A percentile compares a stretch with the other conserved stretches of the same genome.
These are phyloP conservation scores for Limnephilus auricula DNA, from an alignment of 2,888 invertebrate species.

Conservation along the genomic window DNA sequence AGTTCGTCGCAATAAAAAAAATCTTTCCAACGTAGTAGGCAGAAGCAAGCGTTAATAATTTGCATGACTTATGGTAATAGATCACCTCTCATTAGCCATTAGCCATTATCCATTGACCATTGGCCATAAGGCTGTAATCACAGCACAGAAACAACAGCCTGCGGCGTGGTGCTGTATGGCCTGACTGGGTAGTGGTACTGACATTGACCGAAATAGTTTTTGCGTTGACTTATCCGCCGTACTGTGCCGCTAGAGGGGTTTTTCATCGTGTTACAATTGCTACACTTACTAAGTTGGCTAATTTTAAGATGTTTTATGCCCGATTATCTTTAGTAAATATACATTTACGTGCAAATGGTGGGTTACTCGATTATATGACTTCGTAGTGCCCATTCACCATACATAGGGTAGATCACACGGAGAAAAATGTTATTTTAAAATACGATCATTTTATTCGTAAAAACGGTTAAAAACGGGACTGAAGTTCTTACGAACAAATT, in stretches of 20 bases:
- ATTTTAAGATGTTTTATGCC: neutral
- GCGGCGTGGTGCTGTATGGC: slow-evolving; percentile 3
- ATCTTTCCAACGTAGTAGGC: neutral
- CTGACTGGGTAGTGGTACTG: neutral
- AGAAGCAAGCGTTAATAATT: neutral
- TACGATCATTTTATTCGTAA: too few species aligned
- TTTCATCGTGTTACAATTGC: neutral
- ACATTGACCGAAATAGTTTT: slow-evolving; percentile 64
- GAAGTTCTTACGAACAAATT: too few species aligned
- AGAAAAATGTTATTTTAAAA: too few species aligned
- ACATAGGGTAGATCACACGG: too few species aligned
- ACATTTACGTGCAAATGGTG: too few species aligned
- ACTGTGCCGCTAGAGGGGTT: neutral
- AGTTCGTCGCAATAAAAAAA: neutral
- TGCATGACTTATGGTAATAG: neutral
- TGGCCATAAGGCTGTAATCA: neutral
- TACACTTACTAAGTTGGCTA: neutral
- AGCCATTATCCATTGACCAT: neutral
- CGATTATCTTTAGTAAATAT: neutral
- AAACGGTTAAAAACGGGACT: too few species aligned
- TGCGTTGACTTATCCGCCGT: slow-evolving; percentile 53
- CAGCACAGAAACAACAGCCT: slow-evolving; percentile 3
- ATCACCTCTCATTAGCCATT: neutral
- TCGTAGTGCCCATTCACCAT: too few species aligned
- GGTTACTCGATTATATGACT: too few species aligned